phyloP scores from a whole-genome alignment of 1,140 invertebrate species.

The Olivierus martensii region DNA sequence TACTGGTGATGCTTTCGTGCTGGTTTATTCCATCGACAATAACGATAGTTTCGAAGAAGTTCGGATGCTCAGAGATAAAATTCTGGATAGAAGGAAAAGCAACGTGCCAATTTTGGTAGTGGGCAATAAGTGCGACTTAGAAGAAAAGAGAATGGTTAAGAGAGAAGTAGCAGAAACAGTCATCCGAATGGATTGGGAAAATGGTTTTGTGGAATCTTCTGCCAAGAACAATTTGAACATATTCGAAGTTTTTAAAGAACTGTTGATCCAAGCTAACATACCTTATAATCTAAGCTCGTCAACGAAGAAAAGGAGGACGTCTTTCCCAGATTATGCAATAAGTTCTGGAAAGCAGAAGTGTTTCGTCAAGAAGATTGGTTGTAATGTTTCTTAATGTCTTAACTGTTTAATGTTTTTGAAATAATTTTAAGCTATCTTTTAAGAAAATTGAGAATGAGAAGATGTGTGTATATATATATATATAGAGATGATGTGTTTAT shows the following conservation, averaged over 20 bases:
- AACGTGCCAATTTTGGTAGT: constrained; percentile 63
- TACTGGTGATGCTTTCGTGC: constrained; percentile 37
- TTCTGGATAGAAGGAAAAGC: constrained; percentile 1
- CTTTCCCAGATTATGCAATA: too few species aligned
- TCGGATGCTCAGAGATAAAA: constrained; percentile 5
- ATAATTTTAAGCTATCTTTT: too few species aligned
- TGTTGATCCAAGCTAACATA: constrained; percentile 69
- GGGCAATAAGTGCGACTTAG: constrained; percentile 71
- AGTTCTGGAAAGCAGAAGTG: too few species aligned
- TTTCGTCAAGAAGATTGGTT: too few species aligned
- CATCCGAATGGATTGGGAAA: constrained; percentile 74
- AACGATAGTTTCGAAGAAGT: constrained; percentile 19
- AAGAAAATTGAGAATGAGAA: too few species aligned
- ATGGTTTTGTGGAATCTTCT: constrained; percentile 76
- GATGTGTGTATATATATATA: too few species aligned
- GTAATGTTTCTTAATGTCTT: too few species aligned
- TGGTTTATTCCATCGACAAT: constrained; percentile 19
- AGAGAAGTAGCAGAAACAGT: constrained; percentile 60
- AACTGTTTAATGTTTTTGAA: too few species aligned
- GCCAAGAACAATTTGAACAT: constrained; percentile 69
- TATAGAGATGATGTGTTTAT: too few species aligned
- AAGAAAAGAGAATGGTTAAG: constrained; percentile 25
- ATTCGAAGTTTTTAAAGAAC: constrained; percentile 46
- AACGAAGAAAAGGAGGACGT: too few species aligned
- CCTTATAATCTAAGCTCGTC: neutral